Base-by-base conservation (phyloP, 2,888 invertebrate genomes). In the Chymomyza fuscimana region DNA sequence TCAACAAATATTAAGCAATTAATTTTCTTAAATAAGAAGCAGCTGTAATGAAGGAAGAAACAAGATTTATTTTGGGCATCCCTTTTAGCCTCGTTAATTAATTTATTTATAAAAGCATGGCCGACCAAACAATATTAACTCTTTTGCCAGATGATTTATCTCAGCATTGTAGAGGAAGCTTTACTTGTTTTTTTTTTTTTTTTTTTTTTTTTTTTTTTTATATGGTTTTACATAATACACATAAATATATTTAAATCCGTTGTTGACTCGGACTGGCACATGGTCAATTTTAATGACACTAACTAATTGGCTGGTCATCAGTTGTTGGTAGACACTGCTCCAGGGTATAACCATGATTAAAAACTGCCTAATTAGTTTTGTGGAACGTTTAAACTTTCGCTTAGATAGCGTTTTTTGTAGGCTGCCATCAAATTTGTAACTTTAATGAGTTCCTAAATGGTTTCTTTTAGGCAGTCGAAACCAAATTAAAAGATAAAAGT, bases 1-100 rank as follows among this genome's bases (percentile, higher is more conserved):
- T 52, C 54, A 54, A n/a, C 54, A 54, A 54, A 54, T 54, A 25
- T 58, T 58, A 29, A 19, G 29, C 19, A 22, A 58, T 25, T 15
- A 58, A 25, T 19, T 54, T 54, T 54, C 40, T 54, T 54, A 54
- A 54, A 10, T 54, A 58, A 46, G 12, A 58, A 46, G 40, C 40
- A 46, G 40, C 40, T 46, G 6, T 12, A 46, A 12, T 46, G 2
- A 12, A 46, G 12, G 3, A 46, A 46, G 4, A 36, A 36, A 6
- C 7, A 7, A 46, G 40, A 46, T 12, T 46, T 46, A 46, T 46
- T 46, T 46, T 46, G 40, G 10, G 40, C 12, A 46, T 12, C 6
- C 40, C 40, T 12, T 46, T 46, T 46, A 2, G 10, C 0, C 40
- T 46, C 40, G n/a, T 46, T 46, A 46, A 46, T 46, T 46, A 46